Evolutionary conservation across 2,113 vertebrate species (phyloP), one percentile per base, ranked within the genome.

Genomic region (Rousettus leschenaultii): DNA sequence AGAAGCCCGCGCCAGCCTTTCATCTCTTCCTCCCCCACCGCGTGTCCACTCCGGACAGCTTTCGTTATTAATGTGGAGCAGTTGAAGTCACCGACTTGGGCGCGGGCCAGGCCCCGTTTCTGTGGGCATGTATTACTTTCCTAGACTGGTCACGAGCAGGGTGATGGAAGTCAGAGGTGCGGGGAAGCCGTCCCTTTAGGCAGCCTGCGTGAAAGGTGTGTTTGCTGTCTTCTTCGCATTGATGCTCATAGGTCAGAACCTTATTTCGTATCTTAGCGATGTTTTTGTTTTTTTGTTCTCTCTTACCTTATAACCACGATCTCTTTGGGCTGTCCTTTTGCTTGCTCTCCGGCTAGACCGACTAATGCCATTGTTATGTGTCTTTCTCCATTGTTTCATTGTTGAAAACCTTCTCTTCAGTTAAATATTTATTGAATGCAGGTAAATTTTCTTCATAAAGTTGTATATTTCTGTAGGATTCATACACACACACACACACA

Each of bases 11-110:
- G 53, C 73, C 68, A 11, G 88, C 40, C 68, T 97, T 96, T 96
- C 91, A 0, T 95, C 75, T 94, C 57, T 93, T 95, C 73, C 95
- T 9, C 96, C 97, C 95, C 97, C 96, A 88, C 66, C 95, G 57
- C 21, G 85, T 30, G 96, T 98, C 96, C 98, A 96, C 96, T 97
- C 97, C 94, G 98, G 95, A 2, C 94, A 48, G 96, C 97, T 96
- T 96, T 98, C 97, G 92, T 97, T 98, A 98, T 98, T 96, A 45
- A 99, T 98, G 98, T 98, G 98, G 98, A 98, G 98, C 98, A 97
- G 98, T 92, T 98, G 98, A 99, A 99, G 98, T 99, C 98, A 99
- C 98, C 97, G 92, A 28, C 95, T 93, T 99, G 99, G 99, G 98
- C 45, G 89, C 9, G 48, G 97, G 98, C 99, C 99, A 99, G 95